These are phyloP conservation scores for Nomada flava DNA, from an alignment of 2,888 invertebrate genomes.

Conservation along the genomic window DNA sequence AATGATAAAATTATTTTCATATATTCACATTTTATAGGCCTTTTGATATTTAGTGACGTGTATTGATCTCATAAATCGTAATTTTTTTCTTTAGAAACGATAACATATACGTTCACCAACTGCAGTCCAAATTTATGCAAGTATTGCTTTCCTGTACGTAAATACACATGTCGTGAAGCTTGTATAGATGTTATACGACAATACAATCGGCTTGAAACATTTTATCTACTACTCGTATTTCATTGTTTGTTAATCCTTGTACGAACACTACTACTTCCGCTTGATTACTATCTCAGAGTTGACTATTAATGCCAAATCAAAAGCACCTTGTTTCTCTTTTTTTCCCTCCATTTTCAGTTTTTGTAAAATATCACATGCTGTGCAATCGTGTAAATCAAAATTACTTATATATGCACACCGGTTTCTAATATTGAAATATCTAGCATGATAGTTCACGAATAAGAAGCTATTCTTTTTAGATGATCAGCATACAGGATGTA, in stretches of 20 bases:
- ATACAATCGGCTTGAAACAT: slow-evolving; percentile 24
- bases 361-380: slow-evolving; percentile 47
- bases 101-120: slow-evolving; percentile 36
- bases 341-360: neutral
- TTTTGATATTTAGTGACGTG: slow-evolving; percentile 33
- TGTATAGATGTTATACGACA: slow-evolving; percentile 21
- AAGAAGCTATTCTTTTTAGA: slow-evolving; percentile 45
- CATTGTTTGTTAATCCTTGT: slow-evolving; percentile 34
- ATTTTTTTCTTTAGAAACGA: slow-evolving; percentile 14
- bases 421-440: slow-evolving; percentile 46
- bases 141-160: slow-evolving; percentile 48
- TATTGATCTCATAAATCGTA: slow-evolving; percentile 21
- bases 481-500: slow-evolving; percentile 44
- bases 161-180: slow-evolving; percentile 21
- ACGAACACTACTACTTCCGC: slow-evolving; percentile 26
- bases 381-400: slow-evolving; percentile 44
- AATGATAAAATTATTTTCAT: slow-evolving; percentile 22
- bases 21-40: slow-evolving; percentile 43
- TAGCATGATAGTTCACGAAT: slow-evolving; percentile 41
- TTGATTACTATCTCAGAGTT: slow-evolving; percentile 22
- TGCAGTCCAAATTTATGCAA: slow-evolving; percentile 22
- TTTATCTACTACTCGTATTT: slow-evolving; percentile 26
- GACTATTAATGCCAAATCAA: slow-evolving; percentile 45
- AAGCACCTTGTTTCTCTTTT: slow-evolving; percentile 52
- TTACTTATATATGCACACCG: slow-evolving; percentile 50